Percentiles rank a stretch among this genome's conserved stretches.
Evolutionary conservation across 37 sponge, comb jelly and placozoan genomes (phyloP).

Genomic region (Aplysina aerophoba): DNA sequence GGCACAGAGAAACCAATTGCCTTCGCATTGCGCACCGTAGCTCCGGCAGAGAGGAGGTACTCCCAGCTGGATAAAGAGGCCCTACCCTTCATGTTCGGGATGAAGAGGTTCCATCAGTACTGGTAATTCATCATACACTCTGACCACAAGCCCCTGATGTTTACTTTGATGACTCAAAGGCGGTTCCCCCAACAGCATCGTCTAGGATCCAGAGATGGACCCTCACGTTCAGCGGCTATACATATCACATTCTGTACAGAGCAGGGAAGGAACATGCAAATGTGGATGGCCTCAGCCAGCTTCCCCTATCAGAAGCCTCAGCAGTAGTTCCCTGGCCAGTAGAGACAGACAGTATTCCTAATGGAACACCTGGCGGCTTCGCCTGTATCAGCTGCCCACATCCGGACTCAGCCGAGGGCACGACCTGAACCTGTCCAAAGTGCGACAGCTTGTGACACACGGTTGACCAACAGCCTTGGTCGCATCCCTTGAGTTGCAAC

Average conservation of each 20-base stretch:
- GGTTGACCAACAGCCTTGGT: constrained; percentile 13
- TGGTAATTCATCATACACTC: constrained; percentile 22
- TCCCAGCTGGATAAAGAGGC: constrained; percentile 49
- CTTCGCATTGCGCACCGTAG: constrained; percentile 14
- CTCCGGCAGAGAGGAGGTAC: constrained; percentile 41
- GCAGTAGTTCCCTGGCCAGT: background rate
- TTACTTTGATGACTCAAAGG: background rate
- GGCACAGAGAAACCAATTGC: constrained; percentile 12
- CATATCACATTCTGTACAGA: too few relatives aligned
- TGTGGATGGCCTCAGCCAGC: too few relatives aligned
- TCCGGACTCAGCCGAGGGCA: background rate
- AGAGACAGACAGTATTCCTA: constrained; percentile 14
- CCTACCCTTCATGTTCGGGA: constrained; percentile 19
- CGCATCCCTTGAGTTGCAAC: background rate
- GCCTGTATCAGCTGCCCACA: background rate
- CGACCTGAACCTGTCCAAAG: constrained; percentile 27
- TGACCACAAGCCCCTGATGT: constrained; percentile 43
- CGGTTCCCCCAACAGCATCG: constrained; percentile 15
- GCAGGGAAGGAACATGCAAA: too few relatives aligned
- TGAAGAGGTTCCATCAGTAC: constrained; percentile 44
- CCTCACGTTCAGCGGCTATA: too few relatives aligned
- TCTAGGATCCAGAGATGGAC: constrained; percentile 43
- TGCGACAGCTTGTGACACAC: background rate
- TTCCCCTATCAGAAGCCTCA: too few relatives aligned
- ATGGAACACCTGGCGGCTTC: background rate